phyloP scores from a whole-genome alignment of 2,113 vertebrate species.

The Caracal caracal region DNA sequence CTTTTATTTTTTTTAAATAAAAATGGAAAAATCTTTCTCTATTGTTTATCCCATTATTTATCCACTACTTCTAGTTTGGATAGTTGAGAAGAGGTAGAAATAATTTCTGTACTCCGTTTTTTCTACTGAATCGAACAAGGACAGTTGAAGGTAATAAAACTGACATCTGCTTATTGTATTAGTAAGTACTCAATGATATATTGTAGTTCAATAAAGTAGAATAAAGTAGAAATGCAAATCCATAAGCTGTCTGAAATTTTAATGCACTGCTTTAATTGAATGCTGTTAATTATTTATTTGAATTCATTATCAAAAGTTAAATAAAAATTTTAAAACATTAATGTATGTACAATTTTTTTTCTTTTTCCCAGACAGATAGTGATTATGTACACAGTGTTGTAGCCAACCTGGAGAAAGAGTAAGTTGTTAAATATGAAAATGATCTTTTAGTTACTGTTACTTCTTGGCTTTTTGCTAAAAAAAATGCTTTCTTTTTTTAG shows the following conservation, averaged over 20 bases:
- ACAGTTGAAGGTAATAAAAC: background rate
- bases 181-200: background rate
- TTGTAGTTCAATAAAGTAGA: background rate
- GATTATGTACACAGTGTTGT: conserved; percentile 95
- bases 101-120: background rate
- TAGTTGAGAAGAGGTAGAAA: background rate
- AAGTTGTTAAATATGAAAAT: conserved; percentile 83
- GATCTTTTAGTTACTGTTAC: background rate
- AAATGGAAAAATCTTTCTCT: background rate
- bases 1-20: background rate
- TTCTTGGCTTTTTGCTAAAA: background rate
- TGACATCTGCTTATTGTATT: background rate
- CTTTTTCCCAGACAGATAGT: conserved; percentile 91
- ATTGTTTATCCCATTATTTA: background rate
- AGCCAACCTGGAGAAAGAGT: conserved; percentile 96
- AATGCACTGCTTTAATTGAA: background rate
- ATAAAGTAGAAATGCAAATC: background rate
- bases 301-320: background rate
- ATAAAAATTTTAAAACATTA: conserved; percentile 31
- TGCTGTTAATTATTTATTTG: background rate
- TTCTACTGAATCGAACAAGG: background rate
- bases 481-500: background rate
- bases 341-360: conserved; percentile 53
- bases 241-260: background rate
- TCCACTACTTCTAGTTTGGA: background rate